Base-by-base conservation (phyloP, 2,888 invertebrate genomes). In the Schrankia costaestrigalis region DNA sequence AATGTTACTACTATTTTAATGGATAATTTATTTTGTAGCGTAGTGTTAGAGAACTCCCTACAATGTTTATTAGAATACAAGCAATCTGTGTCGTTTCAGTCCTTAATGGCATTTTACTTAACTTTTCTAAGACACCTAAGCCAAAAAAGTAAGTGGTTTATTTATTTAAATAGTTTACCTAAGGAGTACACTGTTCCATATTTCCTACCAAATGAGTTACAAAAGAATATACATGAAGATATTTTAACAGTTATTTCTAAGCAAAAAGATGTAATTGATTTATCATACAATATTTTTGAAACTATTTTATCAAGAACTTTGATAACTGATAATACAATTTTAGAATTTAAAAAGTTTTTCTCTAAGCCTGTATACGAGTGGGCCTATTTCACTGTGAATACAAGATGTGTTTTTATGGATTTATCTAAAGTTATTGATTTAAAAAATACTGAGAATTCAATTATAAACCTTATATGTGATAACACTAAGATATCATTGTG, bases 341-440 rank as follows among this genome's bases (percentile, higher is more conserved):
- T 56, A 58, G 77, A 47, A 25, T 73, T 63, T 18, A 73, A 55
- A 35, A 49, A 43, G 10, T 51, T 53, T 57, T 89, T 93, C 54
- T 85, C 83, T 18, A 76, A 90, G 36, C 71, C 87, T 17, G 65
- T 78, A 26, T 96, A 92, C 74, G 90, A 90, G 58, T 95, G 95
- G 94, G 93, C 94, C 7, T 96, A 95, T 84, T 93, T 93, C 66
- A 91, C 93, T 53, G 94, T 97, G 0, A 96, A 97, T 74, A 95
- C 96, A 3, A 90, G 97, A 66, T 93, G 94, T 63, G 93, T 97
- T 10, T 96, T 93, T 72, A 86, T 95, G 56, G 90, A 93, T 62
- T 65, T 87, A 45, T 70, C 78, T 5, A 83, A 82, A 51, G 46
- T 87, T 8, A 58, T 87, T 25, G 75, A 87, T 58, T 63, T 90